A percentile compares a stretch with the other conserved stretches of the same genome.
phyloP scores from a whole-genome alignment of 2,113 vertebrate species.

The Ceratotherium simum region DNA sequence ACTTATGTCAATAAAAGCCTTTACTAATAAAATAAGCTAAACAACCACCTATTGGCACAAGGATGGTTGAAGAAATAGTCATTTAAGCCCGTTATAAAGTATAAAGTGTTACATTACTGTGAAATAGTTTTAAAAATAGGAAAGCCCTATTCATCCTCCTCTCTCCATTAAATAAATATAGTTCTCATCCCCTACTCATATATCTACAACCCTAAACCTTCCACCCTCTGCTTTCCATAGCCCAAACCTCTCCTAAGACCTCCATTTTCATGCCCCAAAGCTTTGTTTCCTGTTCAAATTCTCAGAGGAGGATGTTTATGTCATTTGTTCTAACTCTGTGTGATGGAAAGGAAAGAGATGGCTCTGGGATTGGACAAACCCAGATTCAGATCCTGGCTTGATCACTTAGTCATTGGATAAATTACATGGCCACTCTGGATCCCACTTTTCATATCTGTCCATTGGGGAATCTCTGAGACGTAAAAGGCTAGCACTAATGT shows the following conservation, averaged over 20 bases:
- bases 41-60: background rate
- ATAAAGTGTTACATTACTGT: background rate
- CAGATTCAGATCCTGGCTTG: background rate
- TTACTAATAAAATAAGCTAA: background rate
- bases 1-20: background rate
- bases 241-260: background rate
- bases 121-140: background rate
- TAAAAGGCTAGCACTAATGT: background rate
- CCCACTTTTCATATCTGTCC: background rate
- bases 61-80: background rate
- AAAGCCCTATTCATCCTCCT: background rate
- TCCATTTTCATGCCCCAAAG: background rate
- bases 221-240: background rate
- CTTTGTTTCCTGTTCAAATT: slow-evolving; percentile 10
- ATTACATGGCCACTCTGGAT: no score
- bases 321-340: background rate
- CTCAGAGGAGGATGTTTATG: background rate
- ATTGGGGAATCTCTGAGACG: background rate
- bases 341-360: background rate
- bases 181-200: background rate
- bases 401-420: background rate
- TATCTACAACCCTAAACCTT: background rate
- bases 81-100: background rate
- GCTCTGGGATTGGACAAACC: background rate
- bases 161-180: background rate